phyloP scores from a whole-genome alignment of 2,113 vertebrate species.

The Cyphomyrus discorhynchus region DNA sequence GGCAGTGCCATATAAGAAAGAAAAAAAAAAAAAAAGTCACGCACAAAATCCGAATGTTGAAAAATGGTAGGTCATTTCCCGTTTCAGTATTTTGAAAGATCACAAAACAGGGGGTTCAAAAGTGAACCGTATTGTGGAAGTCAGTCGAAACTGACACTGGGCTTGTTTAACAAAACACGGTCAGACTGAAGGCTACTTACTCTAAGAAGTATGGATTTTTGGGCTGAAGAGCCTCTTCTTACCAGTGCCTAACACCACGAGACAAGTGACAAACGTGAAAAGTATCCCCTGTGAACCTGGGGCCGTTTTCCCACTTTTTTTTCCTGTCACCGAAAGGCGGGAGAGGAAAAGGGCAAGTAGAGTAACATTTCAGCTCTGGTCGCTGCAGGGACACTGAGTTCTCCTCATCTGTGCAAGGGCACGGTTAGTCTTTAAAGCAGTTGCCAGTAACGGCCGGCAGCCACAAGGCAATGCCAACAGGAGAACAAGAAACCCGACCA shows the following conservation, averaged over 20 bases:
- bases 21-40: neutral
- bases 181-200: too few species aligned
- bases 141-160: neutral
- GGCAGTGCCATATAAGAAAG: neutral
- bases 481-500: neutral
- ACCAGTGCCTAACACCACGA: neutral
- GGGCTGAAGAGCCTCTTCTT: neutral
- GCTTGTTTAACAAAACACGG: neutral
- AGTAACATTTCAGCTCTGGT: neutral
- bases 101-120: neutral
- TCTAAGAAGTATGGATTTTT: neutral
- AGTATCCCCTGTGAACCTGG: conserved; percentile 30
- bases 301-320: conserved; percentile 24
- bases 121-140: neutral
- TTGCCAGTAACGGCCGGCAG: neutral
- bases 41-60: neutral
- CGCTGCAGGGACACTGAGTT: neutral
- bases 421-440: neutral
- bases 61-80: neutral
- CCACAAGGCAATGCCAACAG: neutral
- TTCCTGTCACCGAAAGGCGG: conserved; percentile 23
- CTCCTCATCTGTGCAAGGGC: neutral
- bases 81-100: neutral
- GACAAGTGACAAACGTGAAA: conserved; percentile 50
- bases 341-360: neutral